These are phyloP conservation scores for Holcopasites calliopsidis DNA, from an alignment of 1,140 invertebrate species.

Conservation along the genomic window DNA sequence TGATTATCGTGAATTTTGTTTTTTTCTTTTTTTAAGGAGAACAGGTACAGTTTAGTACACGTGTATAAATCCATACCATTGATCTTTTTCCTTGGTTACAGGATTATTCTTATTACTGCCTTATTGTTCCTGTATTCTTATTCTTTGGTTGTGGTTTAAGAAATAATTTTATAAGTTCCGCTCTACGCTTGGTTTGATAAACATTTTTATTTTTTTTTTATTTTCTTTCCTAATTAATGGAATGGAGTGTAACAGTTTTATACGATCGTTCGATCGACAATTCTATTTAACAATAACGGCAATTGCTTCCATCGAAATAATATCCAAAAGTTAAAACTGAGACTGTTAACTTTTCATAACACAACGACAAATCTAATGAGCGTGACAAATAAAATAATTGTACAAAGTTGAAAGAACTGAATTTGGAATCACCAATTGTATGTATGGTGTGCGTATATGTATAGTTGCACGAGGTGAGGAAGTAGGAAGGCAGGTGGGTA, in stretches of 20 bases:
- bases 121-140: slow-evolving; percentile 7
- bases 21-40: too few species aligned
- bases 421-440: slow-evolving; percentile 45
- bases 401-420: slow-evolving; percentile 22
- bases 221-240: not conserved
- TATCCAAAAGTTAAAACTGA: not conserved
- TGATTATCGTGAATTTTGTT: slow-evolving; percentile 5
- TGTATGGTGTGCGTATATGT: slow-evolving; percentile 76
- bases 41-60: not conserved
- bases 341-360: not conserved
- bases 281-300: not conserved
- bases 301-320: not conserved
- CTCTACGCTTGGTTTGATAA: slow-evolving; percentile 12
- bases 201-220: not conserved
- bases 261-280: not conserved
- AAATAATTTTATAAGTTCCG: slow-evolving; percentile 14
- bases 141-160: slow-evolving; percentile 44
- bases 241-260: not conserved
- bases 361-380: not conserved
- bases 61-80: slow-evolving; percentile 14
- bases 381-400: slow-evolving; percentile 14
- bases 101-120: slow-evolving; percentile 22
- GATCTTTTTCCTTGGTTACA: slow-evolving; percentile 19
- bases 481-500: slow-evolving; percentile 81
- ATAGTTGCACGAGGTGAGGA: slow-evolving; percentile 82